These are phyloP conservation scores for Mastomys natalensis DNA, from an alignment of 2,113 vertebrate species.

Conservation along the genomic window DNA sequence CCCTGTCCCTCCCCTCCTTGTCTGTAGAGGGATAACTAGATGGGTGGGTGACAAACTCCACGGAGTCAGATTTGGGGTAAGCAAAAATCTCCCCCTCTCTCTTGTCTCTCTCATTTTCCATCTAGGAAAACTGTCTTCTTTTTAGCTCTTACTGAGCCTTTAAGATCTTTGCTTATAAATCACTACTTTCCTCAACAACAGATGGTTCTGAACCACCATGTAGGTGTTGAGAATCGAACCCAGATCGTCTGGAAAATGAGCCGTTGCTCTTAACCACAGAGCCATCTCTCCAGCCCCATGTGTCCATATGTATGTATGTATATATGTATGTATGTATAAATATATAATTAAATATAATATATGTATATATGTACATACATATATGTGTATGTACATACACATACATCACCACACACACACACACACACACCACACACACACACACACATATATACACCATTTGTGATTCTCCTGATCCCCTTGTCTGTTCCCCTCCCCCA, in stretches of 20 bases:
- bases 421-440: no score
- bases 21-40: no score
- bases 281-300: neutral
- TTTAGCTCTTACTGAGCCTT: neutral
- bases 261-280: neutral
- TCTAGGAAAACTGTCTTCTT: neutral
- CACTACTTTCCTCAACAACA: neutral
- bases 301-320: neutral
- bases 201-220: neutral
- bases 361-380: neutral
- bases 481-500: neutral
- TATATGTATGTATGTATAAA: no score
- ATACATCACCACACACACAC: no score
- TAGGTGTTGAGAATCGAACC: neutral
- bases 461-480: no score
- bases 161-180: neutral
- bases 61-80: fast-evolving
- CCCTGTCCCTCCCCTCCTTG: neutral
- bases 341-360: neutral
- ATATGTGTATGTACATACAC: neutral
- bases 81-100: neutral
- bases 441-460: no score
- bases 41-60: neutral
- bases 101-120: neutral
- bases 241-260: neutral